Percentiles rank a stretch among this genome's conserved stretches.
These are phyloP conservation scores for Montipora cactus DNA, from an alignment of 64 coral and sea anemone species.

Conservation along the genomic window DNA sequence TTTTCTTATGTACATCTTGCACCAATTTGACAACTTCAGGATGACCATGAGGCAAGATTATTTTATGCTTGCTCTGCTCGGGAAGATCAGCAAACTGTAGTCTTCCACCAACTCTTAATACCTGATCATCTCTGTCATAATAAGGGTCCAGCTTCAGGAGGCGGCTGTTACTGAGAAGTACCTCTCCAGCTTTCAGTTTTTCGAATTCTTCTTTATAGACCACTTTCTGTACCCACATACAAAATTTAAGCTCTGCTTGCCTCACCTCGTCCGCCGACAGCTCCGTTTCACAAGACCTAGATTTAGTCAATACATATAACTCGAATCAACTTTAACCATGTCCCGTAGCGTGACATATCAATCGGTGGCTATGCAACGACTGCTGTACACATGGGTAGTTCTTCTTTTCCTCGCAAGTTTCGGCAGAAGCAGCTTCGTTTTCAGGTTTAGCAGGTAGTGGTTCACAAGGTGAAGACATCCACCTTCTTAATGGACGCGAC, in stretches of 20 bases:
- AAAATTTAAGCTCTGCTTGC: slow-evolving; percentile 9
- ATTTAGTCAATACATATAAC: slow-evolving; percentile 13
- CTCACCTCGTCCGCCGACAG: slow-evolving; percentile 7
- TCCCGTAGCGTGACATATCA: background rate
- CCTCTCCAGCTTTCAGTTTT: background rate
- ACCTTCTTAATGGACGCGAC: slow-evolving; percentile 52
- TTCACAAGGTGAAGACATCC: slow-evolving; percentile 13
- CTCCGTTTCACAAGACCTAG: background rate
- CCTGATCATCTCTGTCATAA: slow-evolving; percentile 19
- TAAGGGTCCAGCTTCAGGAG: slow-evolving; percentile 18
- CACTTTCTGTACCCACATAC: background rate
- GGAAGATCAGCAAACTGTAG: slow-evolving; percentile 38
- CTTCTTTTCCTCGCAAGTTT: background rate
- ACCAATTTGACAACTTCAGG: too few relatives aligned
- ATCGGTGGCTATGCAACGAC: background rate
- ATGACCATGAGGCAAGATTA: too few relatives aligned
- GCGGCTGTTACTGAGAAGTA: slow-evolving; percentile 11
- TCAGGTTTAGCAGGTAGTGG: background rate
- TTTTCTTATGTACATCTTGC: too few relatives aligned
- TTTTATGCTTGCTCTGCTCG: background rate
- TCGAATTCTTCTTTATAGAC: slow-evolving; percentile 42
- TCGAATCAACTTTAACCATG: slow-evolving; percentile 6
- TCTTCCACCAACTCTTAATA: slow-evolving; percentile 49
- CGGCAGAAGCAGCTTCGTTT: background rate
- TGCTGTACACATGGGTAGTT: background rate